Conservation (phyloP, 2,888 invertebrate species). For the Cenopis cana region DNA sequence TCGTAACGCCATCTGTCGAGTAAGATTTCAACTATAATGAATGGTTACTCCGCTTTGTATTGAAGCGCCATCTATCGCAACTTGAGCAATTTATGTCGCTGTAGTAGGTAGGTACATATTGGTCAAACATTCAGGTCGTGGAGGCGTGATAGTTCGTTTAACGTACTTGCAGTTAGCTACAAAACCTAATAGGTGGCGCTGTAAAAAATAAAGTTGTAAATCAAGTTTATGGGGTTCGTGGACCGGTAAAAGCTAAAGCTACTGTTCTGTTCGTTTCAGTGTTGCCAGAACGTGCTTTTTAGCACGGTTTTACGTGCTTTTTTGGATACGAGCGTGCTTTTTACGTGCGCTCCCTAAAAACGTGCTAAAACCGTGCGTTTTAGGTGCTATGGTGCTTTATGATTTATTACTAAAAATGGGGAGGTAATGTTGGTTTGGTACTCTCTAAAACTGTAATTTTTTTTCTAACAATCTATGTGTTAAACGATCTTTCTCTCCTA, state of each 20-base stretch:
- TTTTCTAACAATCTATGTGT: too few relatives aligned
- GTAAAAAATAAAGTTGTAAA: conserved; percentile 31
- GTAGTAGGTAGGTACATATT: too few relatives aligned
- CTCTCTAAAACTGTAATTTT: too few relatives aligned
- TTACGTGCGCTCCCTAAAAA: too few relatives aligned
- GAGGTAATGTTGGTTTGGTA: too few relatives aligned
- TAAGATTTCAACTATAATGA: not conserved
- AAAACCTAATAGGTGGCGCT: conserved; percentile 41
- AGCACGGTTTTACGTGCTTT: too few relatives aligned
- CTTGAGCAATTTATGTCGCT: not conserved
- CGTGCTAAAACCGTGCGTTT: too few relatives aligned
- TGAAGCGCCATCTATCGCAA: conserved; percentile 7
- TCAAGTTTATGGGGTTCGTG: conserved; percentile 45
- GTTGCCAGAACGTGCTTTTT: too few relatives aligned
- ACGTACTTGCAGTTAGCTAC: not conserved
- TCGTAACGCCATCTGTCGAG: not conserved
- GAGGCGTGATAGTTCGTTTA: not conserved
- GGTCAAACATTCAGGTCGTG: not conserved
- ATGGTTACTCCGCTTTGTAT: not conserved
- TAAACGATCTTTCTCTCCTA: too few relatives aligned
- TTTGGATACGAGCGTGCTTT: too few relatives aligned
- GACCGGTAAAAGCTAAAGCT: conserved; percentile 34
- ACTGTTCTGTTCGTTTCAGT: conserved; percentile 13
- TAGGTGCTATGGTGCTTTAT: too few relatives aligned
- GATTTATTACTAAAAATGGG: too few relatives aligned